These are phyloP conservation scores for Bombyx huttoni DNA, from an alignment of 2,888 invertebrate species.

Conservation along the genomic window DNA sequence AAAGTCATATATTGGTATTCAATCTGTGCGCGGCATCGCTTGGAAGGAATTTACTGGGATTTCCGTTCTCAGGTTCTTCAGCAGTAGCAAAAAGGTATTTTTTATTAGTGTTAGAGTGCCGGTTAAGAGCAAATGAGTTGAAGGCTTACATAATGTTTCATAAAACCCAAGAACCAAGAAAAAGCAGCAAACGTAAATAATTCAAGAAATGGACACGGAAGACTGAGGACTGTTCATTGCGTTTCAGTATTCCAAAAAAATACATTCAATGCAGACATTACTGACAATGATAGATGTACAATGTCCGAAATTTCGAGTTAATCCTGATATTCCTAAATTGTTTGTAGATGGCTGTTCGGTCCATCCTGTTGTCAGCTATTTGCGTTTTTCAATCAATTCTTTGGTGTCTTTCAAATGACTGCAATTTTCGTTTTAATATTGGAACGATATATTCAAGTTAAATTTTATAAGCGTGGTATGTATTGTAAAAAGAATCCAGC, in stretches of 20 bases:
- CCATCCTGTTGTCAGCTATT: conserved; percentile 66
- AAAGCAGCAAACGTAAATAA: no score
- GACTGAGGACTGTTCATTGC: no score
- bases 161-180: no score
- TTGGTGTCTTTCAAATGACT: conserved; percentile 68
- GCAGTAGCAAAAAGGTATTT: conserved; percentile 63
- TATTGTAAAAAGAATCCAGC: conserved; percentile 4
- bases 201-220: no score
- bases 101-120: neutral
- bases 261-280: no score
- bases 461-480: conserved; percentile 56
- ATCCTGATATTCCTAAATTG: neutral
- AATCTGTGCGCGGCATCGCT: conserved; percentile 68
- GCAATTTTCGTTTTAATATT: conserved; percentile 57
- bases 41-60: conserved; percentile 64
- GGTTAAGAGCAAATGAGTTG: no score
- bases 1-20: conserved; percentile 67
- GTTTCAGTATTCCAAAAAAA: no score
- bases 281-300: no score
- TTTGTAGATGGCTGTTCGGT: conserved; percentile 70
- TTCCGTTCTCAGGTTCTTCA: conserved; percentile 68
- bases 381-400: conserved; percentile 68
- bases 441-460: conserved; percentile 64
- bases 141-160: no score
- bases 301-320: no score